phyloP scores from a whole-genome alignment of 2,888 invertebrate genomes.

The Drosophila affinis region DNA sequence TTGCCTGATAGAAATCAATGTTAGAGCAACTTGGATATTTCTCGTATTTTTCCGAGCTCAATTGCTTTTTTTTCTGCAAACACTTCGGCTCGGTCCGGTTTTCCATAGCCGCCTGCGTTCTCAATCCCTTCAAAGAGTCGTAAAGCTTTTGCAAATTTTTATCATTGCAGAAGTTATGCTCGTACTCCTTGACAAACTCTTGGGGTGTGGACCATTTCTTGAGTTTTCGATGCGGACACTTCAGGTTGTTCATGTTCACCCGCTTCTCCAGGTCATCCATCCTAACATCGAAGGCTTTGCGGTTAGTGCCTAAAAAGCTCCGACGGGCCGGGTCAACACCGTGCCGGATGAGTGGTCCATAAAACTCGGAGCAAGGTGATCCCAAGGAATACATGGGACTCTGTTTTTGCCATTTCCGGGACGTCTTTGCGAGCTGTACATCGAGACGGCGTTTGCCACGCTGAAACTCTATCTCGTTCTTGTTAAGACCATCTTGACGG shows the following conservation, averaged over 20 bases:
- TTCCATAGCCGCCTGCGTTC: slow-evolving; percentile 57
- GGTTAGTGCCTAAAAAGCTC: slow-evolving; percentile 83
- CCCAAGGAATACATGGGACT: slow-evolving; percentile 85
- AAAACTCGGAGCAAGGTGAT: slow-evolving; percentile 86
- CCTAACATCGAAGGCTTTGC: slow-evolving; percentile 77
- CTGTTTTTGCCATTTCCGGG: slow-evolving; percentile 83
- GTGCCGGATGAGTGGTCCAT: slow-evolving; percentile 87
- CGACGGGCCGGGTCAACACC: slow-evolving; percentile 87
- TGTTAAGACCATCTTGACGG: slow-evolving; percentile 85
- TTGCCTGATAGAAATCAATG: not conserved
- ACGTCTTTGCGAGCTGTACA: slow-evolving; percentile 81
- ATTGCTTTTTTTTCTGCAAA: slow-evolving; percentile 40
- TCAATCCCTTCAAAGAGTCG: slow-evolving; percentile 75
- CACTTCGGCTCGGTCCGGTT: slow-evolving; percentile 70
- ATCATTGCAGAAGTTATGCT: slow-evolving; percentile 81
- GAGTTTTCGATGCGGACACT: slow-evolving; percentile 79
- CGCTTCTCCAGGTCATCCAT: slow-evolving; percentile 80
- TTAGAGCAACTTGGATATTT: slow-evolving; percentile 14
- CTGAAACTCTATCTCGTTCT: slow-evolving; percentile 84
- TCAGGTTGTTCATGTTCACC: slow-evolving; percentile 65
- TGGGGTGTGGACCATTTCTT: slow-evolving; percentile 81
- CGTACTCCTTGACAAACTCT: slow-evolving; percentile 74
- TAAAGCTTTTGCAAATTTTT: slow-evolving; percentile 80
- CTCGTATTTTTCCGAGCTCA: slow-evolving; percentile 3
- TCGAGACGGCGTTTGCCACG: slow-evolving; percentile 85